Evolutionary conservation across 2,113 vertebrate species (phyloP), one percentile per base, ranked within the genome.

Genomic region (Sinocyclocheilus anophthalmus): DNA sequence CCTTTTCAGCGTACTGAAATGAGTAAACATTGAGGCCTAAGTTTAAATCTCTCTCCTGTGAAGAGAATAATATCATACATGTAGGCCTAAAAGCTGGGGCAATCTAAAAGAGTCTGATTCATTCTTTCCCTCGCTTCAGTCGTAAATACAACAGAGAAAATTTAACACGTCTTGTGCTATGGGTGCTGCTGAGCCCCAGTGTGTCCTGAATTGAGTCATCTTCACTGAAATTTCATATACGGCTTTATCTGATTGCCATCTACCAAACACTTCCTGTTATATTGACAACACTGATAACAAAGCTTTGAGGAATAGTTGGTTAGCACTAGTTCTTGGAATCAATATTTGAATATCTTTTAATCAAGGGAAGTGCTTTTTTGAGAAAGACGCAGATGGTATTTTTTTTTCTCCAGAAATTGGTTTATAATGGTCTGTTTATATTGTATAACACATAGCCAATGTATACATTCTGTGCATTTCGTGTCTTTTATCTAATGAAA

Each of bases 31-130:
- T 20, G 12, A 84, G 67, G 57, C 50, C 42, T 18, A 26, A 84
- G 80, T 2, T 5, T 75, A 86, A 57, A 88, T 79, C 65, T 80
- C 63, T 65, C 30, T 73, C 53, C n/a, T 84, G 59, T 79, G 22
- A 84, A 83, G 50, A 85, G 81, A 84, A 84, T 70, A 86, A 88
- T 89, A 89, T 89, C 75, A 77, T n/a, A 77, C 26, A 77, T 57
- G 81, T 84, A 55, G 76, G 82, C n/a, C 76, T 45, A 80, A n/a
- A 89, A 91, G 88, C 79, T 88, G 93, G 92, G 91, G 90, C 86
- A 86, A 89, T 90, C 87, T 79, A 20, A 90, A 91, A 94, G 92
- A 94, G 92, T 94, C 93, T 95, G 89, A 92, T 87, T 63, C 79
- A 86, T 77, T 86, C 85, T 81, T 63, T 84, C 88, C 85, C 85